Percentiles rank a stretch among this genome's conserved stretches.
Conservation (phyloP, 2,797 vertebrate species). For the Sebastolobus altivelis region DNA sequence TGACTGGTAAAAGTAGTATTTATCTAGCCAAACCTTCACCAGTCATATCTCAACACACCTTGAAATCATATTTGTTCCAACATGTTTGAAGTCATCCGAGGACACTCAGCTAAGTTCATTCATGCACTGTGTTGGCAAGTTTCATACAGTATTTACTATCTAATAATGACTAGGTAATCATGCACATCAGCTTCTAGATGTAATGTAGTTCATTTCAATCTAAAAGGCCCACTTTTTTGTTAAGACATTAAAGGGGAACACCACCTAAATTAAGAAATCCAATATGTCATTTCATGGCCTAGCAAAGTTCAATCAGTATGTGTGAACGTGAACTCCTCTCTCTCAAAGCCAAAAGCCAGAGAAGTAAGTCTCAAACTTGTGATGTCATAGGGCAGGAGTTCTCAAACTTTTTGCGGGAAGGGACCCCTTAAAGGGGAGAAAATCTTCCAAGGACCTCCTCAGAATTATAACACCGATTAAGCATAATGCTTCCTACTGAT, state of each 20-base stretch:
- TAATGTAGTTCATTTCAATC: background rate
- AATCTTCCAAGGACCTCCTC: no score
- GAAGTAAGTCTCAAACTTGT: no score
- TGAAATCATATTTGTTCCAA: background rate
- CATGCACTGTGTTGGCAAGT: rapidly evolving
- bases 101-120: background rate
- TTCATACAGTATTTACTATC: background rate
- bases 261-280: no score
- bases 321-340: no score
- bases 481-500: no score
- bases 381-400: no score
- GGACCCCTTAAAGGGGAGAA: no score
- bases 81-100: background rate
- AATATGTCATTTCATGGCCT: no score
- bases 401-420: no score
- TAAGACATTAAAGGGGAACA: background rate
- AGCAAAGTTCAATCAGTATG: no score
- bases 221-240: background rate
- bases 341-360: no score
- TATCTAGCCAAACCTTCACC: background rate
- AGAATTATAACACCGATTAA: no score
- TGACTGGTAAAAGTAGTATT: background rate
- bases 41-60: background rate
- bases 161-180: background rate
- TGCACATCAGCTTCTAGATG: background rate